Evolutionary conservation across 2,113 vertebrate genomes (phyloP).

Genomic region (Amia ocellicauda): DNA sequence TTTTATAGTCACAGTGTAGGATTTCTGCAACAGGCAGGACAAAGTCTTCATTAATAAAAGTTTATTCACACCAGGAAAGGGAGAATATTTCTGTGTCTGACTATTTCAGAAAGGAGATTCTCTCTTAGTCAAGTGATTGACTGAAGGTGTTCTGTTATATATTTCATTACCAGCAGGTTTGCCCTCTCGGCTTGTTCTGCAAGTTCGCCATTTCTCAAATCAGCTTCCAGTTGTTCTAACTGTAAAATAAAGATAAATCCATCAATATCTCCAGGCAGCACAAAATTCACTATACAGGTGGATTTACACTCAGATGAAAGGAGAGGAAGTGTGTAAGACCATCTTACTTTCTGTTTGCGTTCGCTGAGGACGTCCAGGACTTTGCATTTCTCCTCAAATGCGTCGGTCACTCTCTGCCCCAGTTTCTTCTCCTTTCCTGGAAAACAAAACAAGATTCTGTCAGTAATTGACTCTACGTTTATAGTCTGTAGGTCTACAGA

Average conservation of each 20-base stretch:
- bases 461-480: too few species aligned
- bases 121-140: too few species aligned
- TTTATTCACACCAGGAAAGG: not conserved
- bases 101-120: too few species aligned
- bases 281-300: too few species aligned
- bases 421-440: conserved; percentile 81
- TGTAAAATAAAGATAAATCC: conserved; percentile 49
- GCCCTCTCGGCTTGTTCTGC: conserved; percentile 64
- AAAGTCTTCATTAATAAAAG: too few species aligned
- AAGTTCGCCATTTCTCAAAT: conserved; percentile 63
- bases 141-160: too few species aligned
- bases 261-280: too few species aligned
- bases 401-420: conserved; percentile 69
- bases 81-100: too few species aligned
- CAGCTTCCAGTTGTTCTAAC: conserved; percentile 75
- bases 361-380: conserved; percentile 81
- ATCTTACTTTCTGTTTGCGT: conserved; percentile 81
- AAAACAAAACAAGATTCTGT: conserved; percentile 31
- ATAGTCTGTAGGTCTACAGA: too few species aligned
- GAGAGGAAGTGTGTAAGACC: not conserved
- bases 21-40: too few species aligned
- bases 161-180: conserved; percentile 73
- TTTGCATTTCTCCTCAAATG: conserved; percentile 87
- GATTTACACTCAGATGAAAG: not conserved
- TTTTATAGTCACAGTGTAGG: too few species aligned